These are phyloP conservation scores for Psylliodes chrysocephalus DNA, from an alignment of 2,888 invertebrate species.

Conservation along the genomic window DNA sequence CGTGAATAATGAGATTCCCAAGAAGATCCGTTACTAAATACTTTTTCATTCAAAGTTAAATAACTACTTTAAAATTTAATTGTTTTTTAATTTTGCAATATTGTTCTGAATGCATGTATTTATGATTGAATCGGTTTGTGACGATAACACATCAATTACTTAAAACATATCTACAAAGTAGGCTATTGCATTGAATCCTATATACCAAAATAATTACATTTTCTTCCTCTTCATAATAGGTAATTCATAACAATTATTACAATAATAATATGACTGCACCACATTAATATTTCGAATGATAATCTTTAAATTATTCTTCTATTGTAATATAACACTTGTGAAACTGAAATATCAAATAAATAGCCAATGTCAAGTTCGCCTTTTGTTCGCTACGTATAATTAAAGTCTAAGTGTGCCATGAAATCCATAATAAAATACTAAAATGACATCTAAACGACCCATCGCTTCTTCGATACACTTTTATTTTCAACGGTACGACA, in stretches of 20 bases:
- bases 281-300: no score
- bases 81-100: background rate
- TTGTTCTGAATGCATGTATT: background rate
- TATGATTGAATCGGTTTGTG: background rate
- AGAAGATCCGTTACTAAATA: background rate
- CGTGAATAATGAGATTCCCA: background rate
- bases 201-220: no score
- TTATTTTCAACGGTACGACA: constrained; percentile 17
- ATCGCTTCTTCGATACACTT: constrained; percentile 3
- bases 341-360: background rate
- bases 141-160: background rate
- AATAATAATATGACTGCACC: no score
- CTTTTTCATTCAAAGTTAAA: background rate
- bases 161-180: no score
- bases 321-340: background rate
- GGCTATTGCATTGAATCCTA: no score
- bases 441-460: no score
- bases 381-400: no score
- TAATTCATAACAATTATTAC: no score
- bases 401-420: no score
- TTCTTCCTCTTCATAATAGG: no score
- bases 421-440: no score
- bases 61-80: background rate
- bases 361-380: no score
- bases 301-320: background rate